Percentiles rank a stretch among this genome's conserved stretches.
These are phyloP conservation scores for Drosophila suzukii DNA, from an alignment of 1,140 invertebrate genomes.

Conservation along the genomic window DNA sequence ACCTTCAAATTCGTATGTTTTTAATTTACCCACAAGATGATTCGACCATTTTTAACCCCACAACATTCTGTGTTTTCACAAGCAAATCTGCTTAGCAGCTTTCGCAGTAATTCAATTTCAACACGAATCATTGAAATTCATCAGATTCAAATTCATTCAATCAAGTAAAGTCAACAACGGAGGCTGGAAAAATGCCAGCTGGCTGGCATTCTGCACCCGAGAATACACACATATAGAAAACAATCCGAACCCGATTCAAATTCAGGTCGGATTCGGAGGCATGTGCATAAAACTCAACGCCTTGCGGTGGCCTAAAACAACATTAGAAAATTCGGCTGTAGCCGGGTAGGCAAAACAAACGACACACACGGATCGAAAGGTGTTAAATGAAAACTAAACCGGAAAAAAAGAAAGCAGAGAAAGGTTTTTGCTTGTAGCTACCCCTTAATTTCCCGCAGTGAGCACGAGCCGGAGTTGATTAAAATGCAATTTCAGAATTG, in stretches of 20 bases:
- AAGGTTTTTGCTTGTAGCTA: constrained; percentile 10
- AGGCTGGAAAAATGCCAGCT: constrained; percentile 56
- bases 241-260: constrained; percentile 3
- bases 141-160: constrained; percentile 50
- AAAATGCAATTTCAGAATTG: constrained; percentile 79
- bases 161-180: constrained; percentile 68
- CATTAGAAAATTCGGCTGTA: constrained; percentile 51
- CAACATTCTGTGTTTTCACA: constrained; percentile 25
- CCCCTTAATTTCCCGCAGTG: constrained; percentile 8
- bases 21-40: background rate
- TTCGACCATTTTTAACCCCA: constrained; percentile 16
- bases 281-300: constrained; percentile 18
- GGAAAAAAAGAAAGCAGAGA: constrained; percentile 5
- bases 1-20: too few relatives aligned
- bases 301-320: constrained; percentile 74
- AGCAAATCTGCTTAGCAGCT: constrained; percentile 51
- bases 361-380: constrained; percentile 47
- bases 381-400: constrained; percentile 76
- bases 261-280: constrained; percentile 11
- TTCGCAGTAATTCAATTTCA: constrained; percentile 49
- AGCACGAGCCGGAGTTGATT: constrained; percentile 63
- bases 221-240: background rate
- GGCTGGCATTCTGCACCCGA: constrained; percentile 14
- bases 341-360: constrained; percentile 41
- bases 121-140: constrained; percentile 45